Percentiles rank a stretch among this genome's conserved stretches.
Evolutionary conservation across 2,888 invertebrate species (phyloP).

Genomic region (Ennomos fuscantarius): DNA sequence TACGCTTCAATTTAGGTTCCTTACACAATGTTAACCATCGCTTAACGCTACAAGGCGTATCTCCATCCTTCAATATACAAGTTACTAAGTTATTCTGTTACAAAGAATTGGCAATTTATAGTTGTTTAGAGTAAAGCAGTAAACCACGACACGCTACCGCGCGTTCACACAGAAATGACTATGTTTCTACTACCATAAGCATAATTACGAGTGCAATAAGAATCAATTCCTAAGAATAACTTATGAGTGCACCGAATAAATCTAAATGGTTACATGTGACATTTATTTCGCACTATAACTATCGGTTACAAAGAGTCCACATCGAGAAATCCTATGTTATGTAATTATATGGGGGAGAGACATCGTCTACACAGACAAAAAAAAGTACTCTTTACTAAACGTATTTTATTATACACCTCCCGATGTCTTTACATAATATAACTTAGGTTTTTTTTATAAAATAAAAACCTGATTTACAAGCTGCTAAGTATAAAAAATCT

Average conservation of each 20-base stretch:
- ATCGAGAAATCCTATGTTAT: slow-evolving; percentile 51
- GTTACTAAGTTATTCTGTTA: slow-evolving; percentile 31
- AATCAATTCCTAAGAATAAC: slow-evolving; percentile 66
- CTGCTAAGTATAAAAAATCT: slow-evolving; percentile 76
- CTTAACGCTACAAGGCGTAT: slow-evolving; percentile 57
- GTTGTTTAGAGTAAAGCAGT: slow-evolving; percentile 6
- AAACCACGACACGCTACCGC: slow-evolving; percentile 16
- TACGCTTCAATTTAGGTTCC: slow-evolving; percentile 58
- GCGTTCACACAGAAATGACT: slow-evolving; percentile 24
- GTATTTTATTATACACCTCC: slow-evolving; percentile 79
- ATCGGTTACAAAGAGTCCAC: slow-evolving; percentile 52
- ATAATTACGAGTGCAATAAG: slow-evolving; percentile 59
- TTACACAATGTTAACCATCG: slow-evolving; percentile 57
- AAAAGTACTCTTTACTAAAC: slow-evolving; percentile 67
- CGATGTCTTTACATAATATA: slow-evolving; percentile 74
- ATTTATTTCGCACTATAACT: slow-evolving; percentile 60
- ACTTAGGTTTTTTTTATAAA: slow-evolving; percentile 66
- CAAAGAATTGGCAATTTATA: slow-evolving; percentile 36
- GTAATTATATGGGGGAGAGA: slow-evolving; percentile 52
- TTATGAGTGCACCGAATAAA: slow-evolving; percentile 64
- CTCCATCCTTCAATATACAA: slow-evolving; percentile 32
- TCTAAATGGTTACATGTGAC: slow-evolving; percentile 65
- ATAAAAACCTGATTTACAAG: slow-evolving; percentile 79
- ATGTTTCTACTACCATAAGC: slow-evolving; percentile 35
- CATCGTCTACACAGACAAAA: slow-evolving; percentile 63